A percentile compares a stretch with the other conserved stretches of the same genome.
Evolutionary conservation across 2,888 invertebrate genomes (phyloP).

Genomic region (Eurytoma californica): DNA sequence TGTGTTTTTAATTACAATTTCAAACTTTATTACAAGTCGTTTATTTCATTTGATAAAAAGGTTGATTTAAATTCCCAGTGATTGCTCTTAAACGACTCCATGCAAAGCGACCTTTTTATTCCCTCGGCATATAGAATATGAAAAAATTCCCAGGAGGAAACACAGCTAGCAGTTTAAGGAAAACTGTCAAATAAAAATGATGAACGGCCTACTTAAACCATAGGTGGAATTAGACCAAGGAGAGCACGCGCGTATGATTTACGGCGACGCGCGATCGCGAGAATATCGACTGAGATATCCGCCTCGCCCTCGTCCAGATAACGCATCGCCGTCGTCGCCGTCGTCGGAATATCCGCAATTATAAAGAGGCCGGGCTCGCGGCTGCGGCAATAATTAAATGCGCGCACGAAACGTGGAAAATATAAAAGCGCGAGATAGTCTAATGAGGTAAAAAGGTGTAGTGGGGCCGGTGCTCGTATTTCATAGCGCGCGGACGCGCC

Average conservation of each 20-base stretch:
- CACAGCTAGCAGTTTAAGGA: background rate
- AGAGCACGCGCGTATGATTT: constrained; percentile 38
- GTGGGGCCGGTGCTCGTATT: constrained; percentile 35
- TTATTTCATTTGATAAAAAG: too few species aligned
- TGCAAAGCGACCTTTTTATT: constrained; percentile 8
- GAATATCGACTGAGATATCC: too few species aligned
- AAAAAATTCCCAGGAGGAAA: too few species aligned
- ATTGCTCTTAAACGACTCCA: background rate
- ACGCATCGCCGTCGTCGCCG: background rate
- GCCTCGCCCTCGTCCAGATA: background rate
- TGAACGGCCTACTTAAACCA: background rate
- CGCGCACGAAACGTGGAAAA: constrained; percentile 15
- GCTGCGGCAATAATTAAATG: constrained; percentile 23
- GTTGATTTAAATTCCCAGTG: too few species aligned
- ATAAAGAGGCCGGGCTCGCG: background rate
- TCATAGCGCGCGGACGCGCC: constrained; percentile 24
- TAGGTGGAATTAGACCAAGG: constrained; percentile 50
- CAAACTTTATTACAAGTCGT: too few species aligned
- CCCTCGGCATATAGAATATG: too few species aligned
- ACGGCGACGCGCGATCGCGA: background rate
- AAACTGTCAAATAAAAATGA: constrained; percentile 38
- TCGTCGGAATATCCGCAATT: constrained; percentile 27
- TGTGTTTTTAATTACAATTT: too few species aligned
- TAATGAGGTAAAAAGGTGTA: constrained; percentile 49
- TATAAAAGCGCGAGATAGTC: constrained; percentile 45